These are phyloP conservation scores for Tachysurus fulvidraco DNA, from an alignment of 2,113 vertebrate genomes.

Conservation along the genomic window DNA sequence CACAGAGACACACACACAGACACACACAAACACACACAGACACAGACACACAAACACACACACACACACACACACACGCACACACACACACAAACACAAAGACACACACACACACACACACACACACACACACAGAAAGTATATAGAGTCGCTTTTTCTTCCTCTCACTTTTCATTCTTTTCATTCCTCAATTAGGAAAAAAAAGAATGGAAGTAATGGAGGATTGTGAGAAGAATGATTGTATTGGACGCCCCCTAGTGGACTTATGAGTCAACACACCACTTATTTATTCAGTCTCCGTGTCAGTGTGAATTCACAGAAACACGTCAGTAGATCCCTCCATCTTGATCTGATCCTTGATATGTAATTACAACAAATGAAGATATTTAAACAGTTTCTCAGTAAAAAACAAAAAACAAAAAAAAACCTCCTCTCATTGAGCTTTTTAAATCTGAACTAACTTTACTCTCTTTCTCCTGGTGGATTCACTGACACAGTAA, in stretches of 20 bases:
- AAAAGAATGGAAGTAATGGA: neutral
- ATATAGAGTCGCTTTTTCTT: too few relatives aligned
- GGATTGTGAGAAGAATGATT: neutral
- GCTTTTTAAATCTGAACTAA: neutral
- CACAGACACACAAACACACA: neutral
- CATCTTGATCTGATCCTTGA: neutral
- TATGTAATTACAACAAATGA: neutral
- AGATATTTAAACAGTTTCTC: neutral
- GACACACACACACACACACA: too few relatives aligned
- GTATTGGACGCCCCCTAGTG: conserved; percentile 44
- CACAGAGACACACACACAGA: too few relatives aligned
- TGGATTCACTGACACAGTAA: neutral
- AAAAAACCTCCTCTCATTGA: neutral
- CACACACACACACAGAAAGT: neutral
- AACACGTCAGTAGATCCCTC: neutral
- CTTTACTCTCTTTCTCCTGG: neutral
- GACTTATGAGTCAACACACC: neutral
- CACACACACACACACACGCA: neutral
- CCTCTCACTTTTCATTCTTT: conserved; percentile 1
- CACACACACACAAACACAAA: too few relatives aligned
- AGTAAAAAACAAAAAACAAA: too few relatives aligned
- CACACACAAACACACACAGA: too few relatives aligned
- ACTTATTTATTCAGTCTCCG: neutral
- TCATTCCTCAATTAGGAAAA: conserved; percentile 3
- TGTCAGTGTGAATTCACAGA: neutral